Conservation (phyloP, 2,113 vertebrate genomes). For the Dendropsophus ebraccatus region DNA sequence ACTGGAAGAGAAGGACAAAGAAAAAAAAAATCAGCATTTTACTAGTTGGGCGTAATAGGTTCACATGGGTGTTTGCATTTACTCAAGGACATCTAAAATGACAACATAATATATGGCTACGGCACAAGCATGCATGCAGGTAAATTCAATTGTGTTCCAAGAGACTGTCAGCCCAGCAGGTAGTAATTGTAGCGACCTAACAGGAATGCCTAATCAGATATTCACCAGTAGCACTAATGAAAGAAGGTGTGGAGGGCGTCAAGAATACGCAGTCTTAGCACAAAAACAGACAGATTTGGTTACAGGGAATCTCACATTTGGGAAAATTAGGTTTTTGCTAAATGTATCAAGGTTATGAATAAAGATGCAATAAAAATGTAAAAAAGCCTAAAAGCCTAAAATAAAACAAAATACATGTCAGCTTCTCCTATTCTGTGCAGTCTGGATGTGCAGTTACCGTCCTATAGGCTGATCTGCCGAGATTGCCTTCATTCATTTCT, state of each 20-base stretch:
- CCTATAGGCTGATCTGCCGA: too few relatives aligned
- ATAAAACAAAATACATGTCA: background rate
- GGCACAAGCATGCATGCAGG: background rate
- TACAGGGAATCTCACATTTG: conserved; percentile 27
- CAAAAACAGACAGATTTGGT: background rate
- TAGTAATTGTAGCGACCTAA: conserved; percentile 35
- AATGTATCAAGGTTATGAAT: background rate
- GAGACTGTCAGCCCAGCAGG: conserved; percentile 24
- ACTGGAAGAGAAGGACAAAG: conserved; percentile 54
- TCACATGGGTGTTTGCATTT: background rate
- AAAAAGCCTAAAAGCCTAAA: background rate
- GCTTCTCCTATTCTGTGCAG: too few relatives aligned
- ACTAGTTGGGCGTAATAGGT: background rate
- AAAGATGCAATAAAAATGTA: background rate
- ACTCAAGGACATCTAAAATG: conserved; percentile 27
- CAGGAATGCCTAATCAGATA: conserved; percentile 1
- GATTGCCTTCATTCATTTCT: too few relatives aligned
- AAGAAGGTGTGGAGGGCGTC: conserved; percentile 14
- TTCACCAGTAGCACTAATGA: conserved; percentile 15
- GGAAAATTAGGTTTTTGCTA: background rate
- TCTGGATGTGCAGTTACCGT: too few relatives aligned
- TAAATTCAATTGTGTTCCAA: conserved; percentile 23
- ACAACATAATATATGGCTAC: conserved; percentile 8
- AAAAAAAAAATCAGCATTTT: conserved; percentile 39
- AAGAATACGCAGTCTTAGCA: background rate